Evolutionary conservation across 2,888 invertebrate species (phyloP).

Genomic region (Liopterus haemorrhoidalis): DNA sequence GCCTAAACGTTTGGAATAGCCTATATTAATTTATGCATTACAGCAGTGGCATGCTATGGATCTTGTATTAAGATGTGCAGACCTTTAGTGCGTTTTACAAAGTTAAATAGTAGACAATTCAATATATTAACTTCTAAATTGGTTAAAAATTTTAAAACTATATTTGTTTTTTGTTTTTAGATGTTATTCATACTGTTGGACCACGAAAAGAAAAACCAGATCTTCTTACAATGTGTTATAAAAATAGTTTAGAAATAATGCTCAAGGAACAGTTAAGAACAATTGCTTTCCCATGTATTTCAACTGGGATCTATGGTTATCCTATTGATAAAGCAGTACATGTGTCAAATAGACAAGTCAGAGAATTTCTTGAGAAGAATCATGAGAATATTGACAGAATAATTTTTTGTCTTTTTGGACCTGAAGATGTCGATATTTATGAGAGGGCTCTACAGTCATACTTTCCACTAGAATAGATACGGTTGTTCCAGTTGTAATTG

Average conservation of each 20-base stretch:
- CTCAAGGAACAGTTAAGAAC: slow-evolving; percentile 54
- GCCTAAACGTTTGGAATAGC: too few species aligned
- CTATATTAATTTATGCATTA: too few species aligned
- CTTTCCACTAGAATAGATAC: too few species aligned
- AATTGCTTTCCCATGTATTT: slow-evolving; percentile 84
- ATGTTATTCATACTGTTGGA: slow-evolving; percentile 86
- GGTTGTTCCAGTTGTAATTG: too few species aligned
- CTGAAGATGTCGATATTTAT: slow-evolving; percentile 66
- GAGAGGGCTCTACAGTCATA: slow-evolving; percentile 64
- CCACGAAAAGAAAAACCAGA: slow-evolving; percentile 67
- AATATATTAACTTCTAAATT: too few species aligned
- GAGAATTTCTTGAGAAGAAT: slow-evolving; percentile 56
- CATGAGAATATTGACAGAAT: slow-evolving; percentile 59
- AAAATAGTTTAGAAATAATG: slow-evolving; percentile 56
- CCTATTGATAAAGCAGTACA: slow-evolving; percentile 72
- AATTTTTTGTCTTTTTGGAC: slow-evolving; percentile 75
- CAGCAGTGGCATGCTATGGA: too few species aligned
- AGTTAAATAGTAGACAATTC: too few species aligned
- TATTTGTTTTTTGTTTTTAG: slow-evolving; percentile 52
- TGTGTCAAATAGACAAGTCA: slow-evolving; percentile 62
- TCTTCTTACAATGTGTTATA: slow-evolving; percentile 64
- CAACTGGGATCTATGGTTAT: slow-evolving; percentile 88
- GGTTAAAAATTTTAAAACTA: too few species aligned
- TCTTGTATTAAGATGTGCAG: too few species aligned
- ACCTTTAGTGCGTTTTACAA: too few species aligned